Evolutionary conservation across 30 jellyfish, hydroid and myxozoan genomes (phyloP), one percentile per base, ranked within the genome.

Genomic region (Aurelia aurita): DNA sequence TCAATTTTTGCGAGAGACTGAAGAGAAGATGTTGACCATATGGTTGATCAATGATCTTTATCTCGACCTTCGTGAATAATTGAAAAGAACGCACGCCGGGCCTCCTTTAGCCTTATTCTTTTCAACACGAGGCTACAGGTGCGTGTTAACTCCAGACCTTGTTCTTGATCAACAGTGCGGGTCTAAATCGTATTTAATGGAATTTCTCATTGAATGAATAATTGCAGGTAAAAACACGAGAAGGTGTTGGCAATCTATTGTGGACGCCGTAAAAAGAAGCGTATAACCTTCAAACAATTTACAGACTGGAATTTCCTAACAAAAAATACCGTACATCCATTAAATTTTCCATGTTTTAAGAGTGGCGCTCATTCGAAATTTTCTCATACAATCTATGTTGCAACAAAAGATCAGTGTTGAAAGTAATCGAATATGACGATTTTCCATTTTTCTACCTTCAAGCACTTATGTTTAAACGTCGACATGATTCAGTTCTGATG

Each of bases 81-180:
- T 81, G 49, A 81, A 66, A 26, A 59, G 77, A 26, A 13, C 25
- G 66, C 89, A 77, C 79, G 89, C 86, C 74, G 21, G 86, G 86
- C 86, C 86, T 74, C 86, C 34, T 22, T 74, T 74, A 47, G 21
- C 23, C 64, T 57, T 19, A 43, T 77, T 77, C 70, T 59, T 51
- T 27, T 63, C 58, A 21, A 59, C 89, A 77, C 89, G 89, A 77
- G 89, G 89, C 79, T 78, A 77, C 89, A 77, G 89, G 89, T 77
- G 89, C 19, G 35, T 18, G 63, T 8, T 25, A 61, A 39, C 51
- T 39, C 1, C 51, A 39, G 51, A 39, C 51, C 51, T 7, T 39
- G 51, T 39, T 39, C 51, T 39, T 39, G 51, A 39, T 39, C 51
- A 39, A 39, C 51, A 31, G 60, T 25, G 27, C 32, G 14, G 64